These are phyloP conservation scores for Enteromius argenteus DNA, from an alignment of 2,797 vertebrate species.

Conservation along the genomic window DNA sequence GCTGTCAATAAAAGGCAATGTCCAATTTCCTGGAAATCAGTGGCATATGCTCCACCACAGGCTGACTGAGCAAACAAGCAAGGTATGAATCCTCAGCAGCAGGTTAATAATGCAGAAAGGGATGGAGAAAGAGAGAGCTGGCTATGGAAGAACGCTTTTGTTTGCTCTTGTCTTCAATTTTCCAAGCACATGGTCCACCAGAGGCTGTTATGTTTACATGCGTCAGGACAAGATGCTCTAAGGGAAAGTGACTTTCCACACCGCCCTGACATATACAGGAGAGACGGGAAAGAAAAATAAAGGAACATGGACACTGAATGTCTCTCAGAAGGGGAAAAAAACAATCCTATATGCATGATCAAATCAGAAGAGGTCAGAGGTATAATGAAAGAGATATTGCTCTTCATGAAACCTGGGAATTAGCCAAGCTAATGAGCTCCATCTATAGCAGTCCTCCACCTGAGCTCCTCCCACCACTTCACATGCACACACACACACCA, in stretches of 20 bases:
- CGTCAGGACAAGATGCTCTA: constrained; percentile 28
- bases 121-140: constrained; percentile 6
- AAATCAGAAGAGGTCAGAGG: constrained; percentile 47
- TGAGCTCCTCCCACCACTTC: constrained; percentile 26
- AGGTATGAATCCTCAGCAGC: constrained; percentile 26
- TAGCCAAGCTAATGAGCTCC: constrained; percentile 48
- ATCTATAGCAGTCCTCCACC: constrained; percentile 16
- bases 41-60: constrained; percentile 24
- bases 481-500: background rate
- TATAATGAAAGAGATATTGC: constrained; percentile 43
- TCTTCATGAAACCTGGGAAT: constrained; percentile 56
- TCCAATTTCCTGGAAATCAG: constrained; percentile 62
- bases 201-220: constrained; percentile 53
- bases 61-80: constrained; percentile 43
- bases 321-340: background rate
- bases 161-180: constrained; percentile 57
- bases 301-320: constrained; percentile 31
- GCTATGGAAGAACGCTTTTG: constrained; percentile 42
- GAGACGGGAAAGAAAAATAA: constrained; percentile 40
- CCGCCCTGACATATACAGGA: background rate
- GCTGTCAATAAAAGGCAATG: constrained; percentile 56
- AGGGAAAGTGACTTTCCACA: constrained; percentile 57
- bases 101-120: constrained; percentile 51
- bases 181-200: constrained; percentile 40
- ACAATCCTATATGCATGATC: constrained; percentile 30